These are phyloP conservation scores for Phataginus tricuspis DNA, from an alignment of 2,797 vertebrate genomes.

Conservation along the genomic window DNA sequence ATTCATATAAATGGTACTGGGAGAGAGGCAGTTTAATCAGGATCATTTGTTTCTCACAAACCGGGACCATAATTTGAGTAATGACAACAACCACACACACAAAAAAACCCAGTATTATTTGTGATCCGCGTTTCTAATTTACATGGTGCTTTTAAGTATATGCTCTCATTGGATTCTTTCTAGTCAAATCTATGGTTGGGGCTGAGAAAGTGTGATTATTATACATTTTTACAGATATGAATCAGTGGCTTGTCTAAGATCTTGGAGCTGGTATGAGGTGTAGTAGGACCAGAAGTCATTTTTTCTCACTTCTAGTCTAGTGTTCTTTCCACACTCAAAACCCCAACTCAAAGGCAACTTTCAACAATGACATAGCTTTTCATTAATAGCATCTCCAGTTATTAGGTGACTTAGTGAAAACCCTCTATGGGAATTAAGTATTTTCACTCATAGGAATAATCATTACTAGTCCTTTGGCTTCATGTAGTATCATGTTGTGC, in stretches of 20 bases:
- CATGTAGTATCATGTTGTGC: neutral
- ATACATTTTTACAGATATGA: neutral
- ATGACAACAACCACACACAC: neutral
- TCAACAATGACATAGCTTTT: neutral
- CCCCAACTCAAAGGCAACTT: neutral
- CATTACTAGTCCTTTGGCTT: neutral
- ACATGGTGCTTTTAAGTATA: neutral
- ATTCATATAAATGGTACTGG: neutral
- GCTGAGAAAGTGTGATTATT: neutral
- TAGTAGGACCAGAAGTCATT: neutral
- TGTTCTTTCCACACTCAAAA: neutral
- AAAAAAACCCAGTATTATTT: neutral
- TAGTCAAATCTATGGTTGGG: neutral
- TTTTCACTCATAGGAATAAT: neutral
- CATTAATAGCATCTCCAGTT: neutral
- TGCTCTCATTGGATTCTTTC: neutral
- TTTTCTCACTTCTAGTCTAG: neutral
- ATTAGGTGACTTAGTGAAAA: neutral
- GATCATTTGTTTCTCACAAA: neutral
- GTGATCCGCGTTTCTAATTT: neutral
- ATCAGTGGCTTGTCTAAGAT: neutral
- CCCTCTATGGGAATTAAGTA: neutral
- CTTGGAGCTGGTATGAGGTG: neutral
- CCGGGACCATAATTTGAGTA: neutral
- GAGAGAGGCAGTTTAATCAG: constrained; percentile 46